Evolutionary conservation across 2,888 invertebrate genomes (phyloP), one percentile per base, ranked within the genome.

Genomic region (Odontocerum albicorne): DNA sequence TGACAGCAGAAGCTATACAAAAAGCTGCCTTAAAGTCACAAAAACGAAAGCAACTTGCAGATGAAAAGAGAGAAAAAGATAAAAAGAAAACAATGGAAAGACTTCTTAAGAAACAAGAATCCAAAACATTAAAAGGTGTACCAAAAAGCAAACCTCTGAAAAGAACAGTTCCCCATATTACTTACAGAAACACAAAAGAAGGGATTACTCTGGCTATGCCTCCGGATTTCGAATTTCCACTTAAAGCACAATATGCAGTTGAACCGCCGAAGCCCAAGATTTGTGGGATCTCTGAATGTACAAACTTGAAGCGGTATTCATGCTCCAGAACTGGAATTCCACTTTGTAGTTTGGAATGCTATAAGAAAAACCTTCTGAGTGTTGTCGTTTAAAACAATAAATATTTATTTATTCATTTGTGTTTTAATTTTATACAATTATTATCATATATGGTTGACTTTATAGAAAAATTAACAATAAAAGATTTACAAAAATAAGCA

Each of bases 71-170:
- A 36, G 96, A 96, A 71, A 95, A 95, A 67, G 96, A 96, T 67
- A 96, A 95, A 83, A 93, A 93, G 81, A 93, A 93, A 76, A 96
- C 96, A 1, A 90, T 96, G 87, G 95, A 96, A 64, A 80, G 95
- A 50, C 75, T 96, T 54, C 71, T 96, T 1, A 95, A 94, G 67
- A 96, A 96, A 67, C 93, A 94, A 68, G 93, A 93, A 64, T 87
- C 89, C 0, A 92, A 91, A 71, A 79, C 82, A 31, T 77, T 82
- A 0, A 92, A 89, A 71, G 79, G 83, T 51, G 70, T 77, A 12
- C 73, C 75, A 12, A 89, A 85, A 68, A 80, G 81, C 12, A 87
- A 81, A 71, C 72, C 80, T 3, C 31, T 53, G 2, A 87, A 81
- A 66, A 81, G 81, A 47, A 71, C 77, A 49, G 84, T 85, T 55